Base-by-base conservation (phyloP, 2,113 vertebrate species). In the Arothron firmamentum region DNA sequence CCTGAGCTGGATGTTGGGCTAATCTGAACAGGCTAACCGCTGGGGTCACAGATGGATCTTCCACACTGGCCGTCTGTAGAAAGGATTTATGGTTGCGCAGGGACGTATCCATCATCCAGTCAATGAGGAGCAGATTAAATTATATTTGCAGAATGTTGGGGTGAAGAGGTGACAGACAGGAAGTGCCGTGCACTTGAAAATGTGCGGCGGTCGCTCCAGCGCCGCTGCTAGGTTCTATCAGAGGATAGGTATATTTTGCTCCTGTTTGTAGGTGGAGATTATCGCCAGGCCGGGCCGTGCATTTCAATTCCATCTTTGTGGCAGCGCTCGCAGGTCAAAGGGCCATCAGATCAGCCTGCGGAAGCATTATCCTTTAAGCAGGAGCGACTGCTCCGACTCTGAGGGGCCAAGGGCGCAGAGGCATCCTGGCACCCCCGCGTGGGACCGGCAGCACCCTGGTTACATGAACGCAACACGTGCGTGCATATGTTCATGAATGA, bases 271-370 rank as follows among this genome's bases (percentile, higher is more conserved):
- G 17, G 21, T 11, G 19, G 62, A 78, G 67, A 77, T 75, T 60
- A 74, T 74, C 67, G 57, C 19, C 28, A 14, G 68, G 20, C 52
- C 56, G 54, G 68, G 20, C 52, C 57, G 47, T 28, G 43, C 56
- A 63, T 79, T 85, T 81, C 65, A 80, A 80, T 78, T 85, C 77
- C 67, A 78, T 59, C 70, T 65, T 53, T 48, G 53, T 31, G 1
- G 12, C 60, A 65, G 50, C 59, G 47, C 69, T 73, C 70, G n/a
- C 12, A 65, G 75, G 72, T 78, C 75, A 73, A 76, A 77, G 60
- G 75, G 70, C 52, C 62, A 78, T 71, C 70, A 75, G 78, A 86
- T 75, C 80, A 85, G 79, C 68, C 65, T 65, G 65, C 75, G 67
- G 69, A 81, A 71, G 59, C 75, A 73, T 80, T 74, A 78, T 79